Conservation (phyloP, 2,113 vertebrate genomes). For the Otus sunia region DNA sequence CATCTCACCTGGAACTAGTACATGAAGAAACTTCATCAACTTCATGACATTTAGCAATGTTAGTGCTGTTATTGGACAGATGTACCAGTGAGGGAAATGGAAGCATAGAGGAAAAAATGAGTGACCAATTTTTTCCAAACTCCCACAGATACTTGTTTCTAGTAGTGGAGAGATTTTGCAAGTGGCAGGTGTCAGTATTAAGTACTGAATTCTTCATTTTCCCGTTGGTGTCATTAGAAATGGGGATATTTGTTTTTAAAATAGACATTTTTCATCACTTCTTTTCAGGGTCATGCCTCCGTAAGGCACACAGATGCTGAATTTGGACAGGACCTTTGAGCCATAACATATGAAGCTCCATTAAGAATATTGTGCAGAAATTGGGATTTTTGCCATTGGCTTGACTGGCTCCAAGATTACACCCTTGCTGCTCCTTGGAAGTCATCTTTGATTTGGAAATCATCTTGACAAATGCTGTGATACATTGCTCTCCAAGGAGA, state of each 20-base stretch:
- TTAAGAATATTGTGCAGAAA: conserved; percentile 1
- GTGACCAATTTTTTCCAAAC: background rate
- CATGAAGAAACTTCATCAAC: background rate
- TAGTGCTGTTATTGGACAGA: background rate
- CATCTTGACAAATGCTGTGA: conserved; percentile 53
- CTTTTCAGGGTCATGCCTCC: background rate
- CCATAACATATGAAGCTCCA: background rate
- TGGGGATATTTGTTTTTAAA: background rate
- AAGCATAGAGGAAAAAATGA: background rate
- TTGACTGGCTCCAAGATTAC: conserved; percentile 5
- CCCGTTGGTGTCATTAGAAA: conserved; percentile 20
- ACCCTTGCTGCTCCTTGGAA: conserved; percentile 35
- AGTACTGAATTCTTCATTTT: background rate
- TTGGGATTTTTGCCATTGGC: conserved; percentile 19
- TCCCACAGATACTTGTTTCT: background rate
- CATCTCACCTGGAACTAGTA: conserved; percentile 16
- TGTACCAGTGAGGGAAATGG: background rate
- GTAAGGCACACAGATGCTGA: background rate
- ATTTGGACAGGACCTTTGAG: background rate
- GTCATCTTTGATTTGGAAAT: conserved; percentile 49
- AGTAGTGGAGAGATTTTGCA: conserved; percentile 14
- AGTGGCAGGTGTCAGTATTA: conserved; percentile 24
- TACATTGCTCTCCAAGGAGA: conserved; percentile 60
- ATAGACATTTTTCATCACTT: conserved; percentile 34
- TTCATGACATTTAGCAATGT: background rate